Conservation (phyloP, 2,797 vertebrate species). For the Taenioides sp. region DNA sequence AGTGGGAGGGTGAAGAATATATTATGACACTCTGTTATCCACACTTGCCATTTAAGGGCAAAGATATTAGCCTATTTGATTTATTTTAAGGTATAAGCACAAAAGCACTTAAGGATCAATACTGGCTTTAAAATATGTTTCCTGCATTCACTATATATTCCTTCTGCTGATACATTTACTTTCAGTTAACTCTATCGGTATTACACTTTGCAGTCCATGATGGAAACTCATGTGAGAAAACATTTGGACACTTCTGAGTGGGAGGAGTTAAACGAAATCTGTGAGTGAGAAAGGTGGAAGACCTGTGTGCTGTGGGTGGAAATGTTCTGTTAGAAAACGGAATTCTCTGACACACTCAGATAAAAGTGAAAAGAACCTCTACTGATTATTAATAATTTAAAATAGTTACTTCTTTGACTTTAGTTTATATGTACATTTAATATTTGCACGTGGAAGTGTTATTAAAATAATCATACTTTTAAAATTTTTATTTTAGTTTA, state of each 20-base stretch:
- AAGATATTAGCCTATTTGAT: not conserved
- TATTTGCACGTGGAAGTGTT: not conserved
- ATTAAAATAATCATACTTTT: no score
- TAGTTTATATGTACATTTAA: not conserved
- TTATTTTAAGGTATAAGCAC: not conserved
- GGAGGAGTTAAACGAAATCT: not conserved
- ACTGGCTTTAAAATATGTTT: not conserved
- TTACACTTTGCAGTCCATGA: constrained; percentile 14
- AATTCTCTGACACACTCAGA: constrained; percentile 8
- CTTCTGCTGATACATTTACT: not conserved
- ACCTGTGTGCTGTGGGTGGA: constrained; percentile 1
- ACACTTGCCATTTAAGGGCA: not conserved
- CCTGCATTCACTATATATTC: not conserved
- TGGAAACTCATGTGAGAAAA: constrained; percentile 2
- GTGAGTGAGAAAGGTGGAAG: not conserved
- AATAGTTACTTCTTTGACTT: not conserved
- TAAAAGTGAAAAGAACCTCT: not conserved
- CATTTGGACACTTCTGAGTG: constrained; percentile 5
- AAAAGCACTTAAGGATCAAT: not conserved
- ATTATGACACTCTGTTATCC: not conserved
- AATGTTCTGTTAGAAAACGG: constrained; percentile 1
- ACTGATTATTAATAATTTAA: not conserved
- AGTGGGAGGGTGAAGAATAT: not conserved
- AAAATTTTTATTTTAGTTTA: no score
- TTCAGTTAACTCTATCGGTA: not conserved